These are phyloP conservation scores for Tachycineta bicolor DNA, from an alignment of 2,113 vertebrate genomes.

Conservation along the genomic window DNA sequence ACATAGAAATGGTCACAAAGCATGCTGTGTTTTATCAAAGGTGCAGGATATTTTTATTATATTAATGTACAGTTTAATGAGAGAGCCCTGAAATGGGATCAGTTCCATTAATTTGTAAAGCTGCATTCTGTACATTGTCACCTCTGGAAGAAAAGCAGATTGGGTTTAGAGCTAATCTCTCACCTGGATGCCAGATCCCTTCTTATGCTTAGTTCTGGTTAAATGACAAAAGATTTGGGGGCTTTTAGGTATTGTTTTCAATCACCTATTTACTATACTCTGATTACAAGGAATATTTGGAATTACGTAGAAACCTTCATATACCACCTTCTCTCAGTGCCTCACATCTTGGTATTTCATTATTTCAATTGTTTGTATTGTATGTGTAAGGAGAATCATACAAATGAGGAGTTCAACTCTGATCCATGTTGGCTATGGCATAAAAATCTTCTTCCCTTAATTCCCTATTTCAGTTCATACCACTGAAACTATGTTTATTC, in stretches of 20 bases:
- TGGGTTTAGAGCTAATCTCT: not conserved
- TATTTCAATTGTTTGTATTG: not conserved
- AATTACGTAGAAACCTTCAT: not conserved
- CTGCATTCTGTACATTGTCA: not conserved
- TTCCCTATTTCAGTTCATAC: not conserved
- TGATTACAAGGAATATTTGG: not conserved
- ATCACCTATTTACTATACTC: rapidly evolving
- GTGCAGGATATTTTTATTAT: not conserved
- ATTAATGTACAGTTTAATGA: not conserved
- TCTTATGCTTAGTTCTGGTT: not conserved
- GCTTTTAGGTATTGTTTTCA: not conserved
- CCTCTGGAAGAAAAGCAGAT: not conserved
- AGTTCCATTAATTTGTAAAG: not conserved
- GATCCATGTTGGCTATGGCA: not conserved
- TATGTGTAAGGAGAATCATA: not conserved
- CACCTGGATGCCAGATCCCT: not conserved
- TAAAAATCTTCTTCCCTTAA: not conserved
- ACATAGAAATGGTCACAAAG: not conserved
- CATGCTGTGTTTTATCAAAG: not conserved
- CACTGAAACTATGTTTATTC: not conserved
- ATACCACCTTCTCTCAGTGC: not conserved
- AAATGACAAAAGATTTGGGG: not conserved
- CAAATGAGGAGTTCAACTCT: not conserved
- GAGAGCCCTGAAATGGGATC: not conserved
- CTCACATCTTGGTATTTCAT: not conserved